These are phyloP conservation scores for Oxygymnocypris stewartii DNA, from an alignment of 2,113 vertebrate species.

Conservation along the genomic window DNA sequence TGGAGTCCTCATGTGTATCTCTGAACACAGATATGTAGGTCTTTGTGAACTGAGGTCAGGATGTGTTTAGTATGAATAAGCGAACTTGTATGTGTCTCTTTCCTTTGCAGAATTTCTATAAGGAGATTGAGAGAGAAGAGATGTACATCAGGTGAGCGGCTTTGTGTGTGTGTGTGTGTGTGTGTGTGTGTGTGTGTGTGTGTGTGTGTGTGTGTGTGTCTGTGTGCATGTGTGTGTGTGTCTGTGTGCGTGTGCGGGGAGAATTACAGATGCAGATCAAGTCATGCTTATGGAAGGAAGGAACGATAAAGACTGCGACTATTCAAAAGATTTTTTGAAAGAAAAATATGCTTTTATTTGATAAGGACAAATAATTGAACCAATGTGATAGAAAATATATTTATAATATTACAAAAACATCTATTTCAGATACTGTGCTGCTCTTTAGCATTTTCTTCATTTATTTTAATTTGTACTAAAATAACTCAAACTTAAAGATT, in stretches of 20 bases:
- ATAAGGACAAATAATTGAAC: neutral
- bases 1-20: neutral
- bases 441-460: neutral
- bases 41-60: neutral
- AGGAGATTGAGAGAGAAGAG: slow-evolving; percentile 98
- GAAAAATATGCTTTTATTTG: neutral
- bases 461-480: neutral
- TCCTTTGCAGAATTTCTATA: slow-evolving; percentile 93
- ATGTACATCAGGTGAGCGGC: slow-evolving; percentile 94
- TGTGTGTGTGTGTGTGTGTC: no score
- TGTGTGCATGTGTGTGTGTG: no score
- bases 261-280: neutral
- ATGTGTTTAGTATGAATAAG: neutral
- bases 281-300: neutral
- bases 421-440: no score
- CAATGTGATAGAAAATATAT: neutral
- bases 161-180: no score
- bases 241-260: no score
- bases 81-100: slow-evolving; percentile 10
- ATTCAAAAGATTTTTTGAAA: no score
- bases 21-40: neutral
- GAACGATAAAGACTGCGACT: neutral
- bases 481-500: no score
- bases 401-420: neutral
- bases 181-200: no score